Evolutionary conservation across 1,140 invertebrate species (phyloP), one percentile per base, ranked within the genome.

Genomic region (Drosophila setifemur): DNA sequence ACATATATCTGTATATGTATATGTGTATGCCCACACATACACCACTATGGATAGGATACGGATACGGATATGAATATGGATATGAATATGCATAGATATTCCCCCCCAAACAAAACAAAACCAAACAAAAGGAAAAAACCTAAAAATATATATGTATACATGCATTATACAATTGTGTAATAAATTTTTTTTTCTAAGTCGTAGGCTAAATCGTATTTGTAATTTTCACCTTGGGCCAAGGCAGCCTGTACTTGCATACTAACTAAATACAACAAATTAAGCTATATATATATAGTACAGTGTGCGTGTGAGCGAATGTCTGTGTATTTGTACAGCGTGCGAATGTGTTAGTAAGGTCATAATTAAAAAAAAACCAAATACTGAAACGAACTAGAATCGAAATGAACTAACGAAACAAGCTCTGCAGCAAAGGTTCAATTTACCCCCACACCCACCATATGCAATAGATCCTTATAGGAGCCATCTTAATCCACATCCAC

Each of bases 131-230:
- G 43, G 35, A 25, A 54, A 40, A 54, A 44, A 49, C n/a, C 18
- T 9, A 31, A 44, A 8, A 23, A 16, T 28, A 61, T 61, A 48
- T 61, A 64, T 47, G 19, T 28, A 48, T 42, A 21, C 16, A 23
- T 14, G 26, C 21, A 58, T 47, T 64, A 42, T 64, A 43, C 28
- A 50, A 43, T 42, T 21, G 50, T 72, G 50, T 72, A 57, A 33
- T 28, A n/a, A n/a, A n/a, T 54, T 68, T 69, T 69, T 63, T 69
- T 69, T 44, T 31, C 49, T 28, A 69, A 69, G 23, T 69, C 40
- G 55, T 64, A 64, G 60, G 60, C 57, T 63, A 64, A 48, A 48
- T 8, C 4, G 39, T 63, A 63, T 47, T 63, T 37, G 31, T 63
- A 63, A 64, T 48, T 18, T 45, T 63, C 60, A 63, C 57, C 50